Evolutionary conservation across 2,888 invertebrate species (phyloP).

Genomic region (Hylaea fasciaria): DNA sequence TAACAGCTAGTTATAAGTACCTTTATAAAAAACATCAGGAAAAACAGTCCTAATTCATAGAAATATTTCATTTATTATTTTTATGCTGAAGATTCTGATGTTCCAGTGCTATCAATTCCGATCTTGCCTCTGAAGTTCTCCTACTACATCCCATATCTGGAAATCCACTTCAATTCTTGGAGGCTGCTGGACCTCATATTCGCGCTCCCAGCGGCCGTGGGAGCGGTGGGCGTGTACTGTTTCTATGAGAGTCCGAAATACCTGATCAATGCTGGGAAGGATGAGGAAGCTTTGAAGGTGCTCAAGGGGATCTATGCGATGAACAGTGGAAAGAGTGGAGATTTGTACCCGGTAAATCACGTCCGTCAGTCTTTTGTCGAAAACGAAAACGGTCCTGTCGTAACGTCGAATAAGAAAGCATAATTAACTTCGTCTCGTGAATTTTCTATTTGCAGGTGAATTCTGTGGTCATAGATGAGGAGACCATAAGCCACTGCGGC

Average conservation of each 20-base stretch:
- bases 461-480: slow-evolving; percentile 47
- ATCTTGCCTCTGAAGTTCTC: slow-evolving; percentile 85
- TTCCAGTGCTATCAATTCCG: slow-evolving; percentile 86
- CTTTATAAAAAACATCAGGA: no score
- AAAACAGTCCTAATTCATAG: no score
- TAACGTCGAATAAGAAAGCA: no score
- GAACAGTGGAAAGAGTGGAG: slow-evolving; percentile 61
- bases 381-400: no score
- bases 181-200: slow-evolving; percentile 87
- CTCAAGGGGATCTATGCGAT: slow-evolving; percentile 62
- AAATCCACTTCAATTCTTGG: slow-evolving; percentile 89
- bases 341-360: slow-evolving; percentile 60
- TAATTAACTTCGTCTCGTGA: no score
- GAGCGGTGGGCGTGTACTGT: slow-evolving; percentile 81
- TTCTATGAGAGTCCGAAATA: slow-evolving; percentile 92
- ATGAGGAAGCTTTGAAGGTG: slow-evolving; percentile 82
- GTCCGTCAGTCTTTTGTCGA: no score
- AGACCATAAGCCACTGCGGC: slow-evolving; percentile 21
- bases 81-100: no score
- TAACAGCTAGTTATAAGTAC: no score
- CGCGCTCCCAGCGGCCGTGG: slow-evolving; percentile 85
- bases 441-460: slow-evolving; percentile 42
- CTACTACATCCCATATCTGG: slow-evolving; percentile 69
- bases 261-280: slow-evolving; percentile 83
- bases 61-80: no score